phyloP scores from a whole-genome alignment of 2,113 vertebrate genomes.

The Oncorhynchus gorbuscha region DNA sequence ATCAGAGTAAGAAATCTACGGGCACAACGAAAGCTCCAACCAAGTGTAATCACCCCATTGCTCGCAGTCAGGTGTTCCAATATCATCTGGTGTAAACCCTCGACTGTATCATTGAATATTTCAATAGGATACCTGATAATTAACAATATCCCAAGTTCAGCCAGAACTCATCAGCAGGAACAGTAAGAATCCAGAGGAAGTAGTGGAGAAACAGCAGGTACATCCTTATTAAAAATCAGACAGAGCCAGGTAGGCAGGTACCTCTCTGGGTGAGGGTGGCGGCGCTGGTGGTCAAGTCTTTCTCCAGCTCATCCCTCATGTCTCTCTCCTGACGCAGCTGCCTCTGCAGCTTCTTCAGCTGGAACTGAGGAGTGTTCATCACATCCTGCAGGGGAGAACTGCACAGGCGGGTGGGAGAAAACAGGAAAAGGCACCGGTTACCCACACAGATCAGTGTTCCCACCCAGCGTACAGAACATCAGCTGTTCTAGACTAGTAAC shows the following conservation, averaged over 20 bases:
- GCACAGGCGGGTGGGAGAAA: slow-evolving; percentile 48
- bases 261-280: slow-evolving; percentile 80
- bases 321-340: slow-evolving; percentile 79
- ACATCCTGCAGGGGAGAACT: slow-evolving; percentile 84
- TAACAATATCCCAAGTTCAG: no score
- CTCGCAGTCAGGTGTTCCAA: no score
- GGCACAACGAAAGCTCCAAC: no score
- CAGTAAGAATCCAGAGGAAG: no score
- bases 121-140: no score
- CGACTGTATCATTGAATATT: no score
- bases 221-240: background rate
- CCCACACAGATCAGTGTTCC: no score
- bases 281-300: slow-evolving; percentile 74
- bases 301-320: slow-evolving; percentile 80
- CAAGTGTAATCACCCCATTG: no score
- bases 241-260: slow-evolving; percentile 36
- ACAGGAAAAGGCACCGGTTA: no score
- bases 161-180: background rate
- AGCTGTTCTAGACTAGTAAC: no score
- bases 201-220: no score
- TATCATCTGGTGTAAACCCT: background rate
- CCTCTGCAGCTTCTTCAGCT: slow-evolving; percentile 81
- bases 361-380: slow-evolving; percentile 89
- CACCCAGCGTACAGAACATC: background rate
- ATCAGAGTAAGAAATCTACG: no score